Base-by-base conservation (phyloP, 2,113 vertebrate genomes). In the Pterocles gutturalis region DNA sequence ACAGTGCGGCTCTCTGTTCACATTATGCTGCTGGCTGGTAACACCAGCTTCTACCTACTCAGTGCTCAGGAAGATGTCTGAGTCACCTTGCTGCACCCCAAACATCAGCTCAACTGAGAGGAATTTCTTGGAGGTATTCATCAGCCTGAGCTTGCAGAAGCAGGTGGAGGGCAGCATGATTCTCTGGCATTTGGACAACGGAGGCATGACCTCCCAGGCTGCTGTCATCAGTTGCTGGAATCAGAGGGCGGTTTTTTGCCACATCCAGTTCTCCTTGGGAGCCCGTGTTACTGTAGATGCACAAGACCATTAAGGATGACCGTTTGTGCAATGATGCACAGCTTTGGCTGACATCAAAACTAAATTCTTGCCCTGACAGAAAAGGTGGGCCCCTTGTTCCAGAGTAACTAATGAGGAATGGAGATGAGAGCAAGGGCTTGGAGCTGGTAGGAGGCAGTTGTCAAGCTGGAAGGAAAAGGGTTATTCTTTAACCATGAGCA, bases 141-240 rank as follows among this genome's bases (percentile, higher is more conserved):
- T 46, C 21, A 89, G 20, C 31, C 21, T 66, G 43, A 61, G 14
- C 33, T 71, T 71, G 41, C 46, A 76, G 62, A 28, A 90, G 8
- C 0, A 0, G 36, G 7, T 46, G 29, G 34, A 66, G 17, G 9
- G 29, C 33, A 55, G 0, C n/a, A 15, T 16, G 34, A n/a, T 61
- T 64, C 62, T 11, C 22, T 71, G 55, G 17, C 20, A 51, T 53
- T 41, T 29, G 28, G 25, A 41, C n/a, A 70, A 15, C 0, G 2
- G 24, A 60, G 13, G 15, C 12, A 4, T 24, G 53, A 49, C 20
- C 3, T 89, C 38, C n/a, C 11, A 55, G 69, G 31, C 34, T 70
- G 8, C 21, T 75, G 24, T 41, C 25, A 65, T 10, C 18, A 29
- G 10, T 51, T 69, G 28, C 54, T 75, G 45, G 45, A 75, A 83